These are phyloP conservation scores for Allophyes oxyacanthae DNA, from an alignment of 2,888 invertebrate species.

Conservation along the genomic window DNA sequence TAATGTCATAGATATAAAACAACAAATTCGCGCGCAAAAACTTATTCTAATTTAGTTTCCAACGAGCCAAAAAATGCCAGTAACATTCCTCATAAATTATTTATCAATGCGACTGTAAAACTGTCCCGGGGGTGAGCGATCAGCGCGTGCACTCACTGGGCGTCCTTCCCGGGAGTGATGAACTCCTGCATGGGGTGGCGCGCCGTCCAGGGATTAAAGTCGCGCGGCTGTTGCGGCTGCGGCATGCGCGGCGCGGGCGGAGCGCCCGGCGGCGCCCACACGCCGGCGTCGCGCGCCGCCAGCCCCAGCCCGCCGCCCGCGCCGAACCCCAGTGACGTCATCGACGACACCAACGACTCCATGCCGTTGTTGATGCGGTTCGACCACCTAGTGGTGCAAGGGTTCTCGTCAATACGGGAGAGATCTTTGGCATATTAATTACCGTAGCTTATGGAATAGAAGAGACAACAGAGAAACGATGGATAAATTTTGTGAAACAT, in stretches of 20 bases:
- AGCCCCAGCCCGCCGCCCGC: slow-evolving; percentile 50
- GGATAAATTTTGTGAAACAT: too few species aligned
- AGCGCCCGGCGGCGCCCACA: slow-evolving; percentile 68
- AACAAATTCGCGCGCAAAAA: slow-evolving; percentile 8
- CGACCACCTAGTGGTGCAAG: slow-evolving; percentile 64
- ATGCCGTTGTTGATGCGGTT: slow-evolving; percentile 64
- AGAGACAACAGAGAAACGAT: too few species aligned
- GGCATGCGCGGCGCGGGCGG: slow-evolving; percentile 46
- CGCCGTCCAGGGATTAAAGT: slow-evolving; percentile 84
- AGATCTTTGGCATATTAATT: neutral
- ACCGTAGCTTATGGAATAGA: too few species aligned
- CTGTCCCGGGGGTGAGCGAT: slow-evolving; percentile 37
- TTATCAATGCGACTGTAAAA: slow-evolving; percentile 30
- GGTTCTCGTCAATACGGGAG: neutral
- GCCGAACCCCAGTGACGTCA: slow-evolving; percentile 66
- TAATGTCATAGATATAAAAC: neutral
- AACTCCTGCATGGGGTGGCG: slow-evolving; percentile 80
- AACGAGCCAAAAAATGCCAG: neutral
- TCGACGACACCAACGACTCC: slow-evolving; percentile 70
- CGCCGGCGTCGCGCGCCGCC: slow-evolving; percentile 61
- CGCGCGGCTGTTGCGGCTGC: slow-evolving; percentile 57
- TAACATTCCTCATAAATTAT: slow-evolving; percentile 15
- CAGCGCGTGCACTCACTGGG: slow-evolving; percentile 64
- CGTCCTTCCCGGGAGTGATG: slow-evolving; percentile 68
- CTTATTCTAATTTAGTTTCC: slow-evolving; percentile 1